Evolutionary conservation across 30 jellyfish, hydroid and myxozoan species (phyloP), one percentile per base, ranked within the genome.

Genomic region (Hydractinia symbiolongicarpus): DNA sequence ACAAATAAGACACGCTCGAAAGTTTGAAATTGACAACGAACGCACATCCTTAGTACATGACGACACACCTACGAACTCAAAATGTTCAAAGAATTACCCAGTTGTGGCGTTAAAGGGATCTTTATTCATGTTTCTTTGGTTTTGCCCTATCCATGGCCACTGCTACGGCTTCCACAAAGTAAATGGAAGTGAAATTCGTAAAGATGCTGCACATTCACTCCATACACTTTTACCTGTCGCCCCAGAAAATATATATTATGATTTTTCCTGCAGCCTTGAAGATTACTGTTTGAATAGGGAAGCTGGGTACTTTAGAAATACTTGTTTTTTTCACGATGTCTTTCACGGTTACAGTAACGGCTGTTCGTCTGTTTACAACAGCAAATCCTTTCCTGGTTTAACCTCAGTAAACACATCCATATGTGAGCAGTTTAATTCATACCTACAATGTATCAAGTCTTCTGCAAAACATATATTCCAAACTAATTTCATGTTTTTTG

Each of bases 381-480:
- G n/a, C n/a, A n/a, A n/a, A n/a, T n/a, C n/a, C n/a, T n/a, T 62
- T 40, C 73, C 73, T 62, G 73, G 73, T 50, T 9, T 62, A 50
- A 50, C 16, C 16, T 40, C 50, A 15, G 73, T 62, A 5, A 62
- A 62, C 30, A 15, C 73, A 5, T 62, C 73, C 5, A 62, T 62
- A 5, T 62, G 73, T 62, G 73, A 62, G 9, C 73, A 62, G 30
- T 62, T 62, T 62, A 62, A 62, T 62, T 15, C 50, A 40, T 62
- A 15, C 9, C 9, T 62, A 7, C 73, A 9, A 50, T 62, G 73
- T 62, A 62, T 62, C 5, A 62, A 62, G 30, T 40, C 50, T 15
- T 62, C 73, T 6, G 73, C 73, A 15, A 40, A 50, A 6, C 73
- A 62, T 62, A 62, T 62, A 50, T 62, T 50, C 7, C 73, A 62